Conservation (phyloP, 1,140 invertebrate species). For the Matsumurasca onukii region DNA sequence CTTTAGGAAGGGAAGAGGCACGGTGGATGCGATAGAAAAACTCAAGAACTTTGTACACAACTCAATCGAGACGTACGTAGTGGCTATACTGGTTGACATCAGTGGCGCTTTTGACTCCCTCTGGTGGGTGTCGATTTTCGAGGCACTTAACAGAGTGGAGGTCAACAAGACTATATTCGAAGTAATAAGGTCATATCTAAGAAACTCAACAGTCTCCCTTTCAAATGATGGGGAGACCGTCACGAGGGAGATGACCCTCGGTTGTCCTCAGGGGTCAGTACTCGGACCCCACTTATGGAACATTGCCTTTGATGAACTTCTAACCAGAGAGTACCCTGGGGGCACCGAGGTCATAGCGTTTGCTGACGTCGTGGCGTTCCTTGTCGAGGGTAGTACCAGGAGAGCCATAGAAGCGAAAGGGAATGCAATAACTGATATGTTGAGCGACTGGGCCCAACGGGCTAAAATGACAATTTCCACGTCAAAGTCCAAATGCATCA, state of each 20-base stretch:
- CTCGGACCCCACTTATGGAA: not conserved
- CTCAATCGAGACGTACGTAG: not conserved
- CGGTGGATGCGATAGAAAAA: not conserved
- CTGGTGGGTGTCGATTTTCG: not conserved
- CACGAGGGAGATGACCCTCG: not conserved
- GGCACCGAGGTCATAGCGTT: not conserved
- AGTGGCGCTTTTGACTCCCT: not conserved
- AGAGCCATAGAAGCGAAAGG: not conserved
- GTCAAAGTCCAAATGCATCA: not conserved
- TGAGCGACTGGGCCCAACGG: not conserved
- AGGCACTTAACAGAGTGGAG: not conserved
- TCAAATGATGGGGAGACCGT: not conserved
- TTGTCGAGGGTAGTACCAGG: not conserved
- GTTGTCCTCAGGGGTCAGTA: not conserved
- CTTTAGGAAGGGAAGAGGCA: not conserved
- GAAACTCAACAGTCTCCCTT: not conserved
- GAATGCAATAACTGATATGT: not conserved
- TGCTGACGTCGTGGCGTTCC: not conserved
- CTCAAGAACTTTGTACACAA: not conserved
- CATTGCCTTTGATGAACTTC: not conserved
- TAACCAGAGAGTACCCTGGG: not conserved
- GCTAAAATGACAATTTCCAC: not conserved
- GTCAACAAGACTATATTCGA: not conserved
- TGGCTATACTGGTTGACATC: no score
- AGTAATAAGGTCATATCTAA: constrained; percentile 2